Conservation (phyloP, 2,113 vertebrate species). For the Pterocles gutturalis region DNA sequence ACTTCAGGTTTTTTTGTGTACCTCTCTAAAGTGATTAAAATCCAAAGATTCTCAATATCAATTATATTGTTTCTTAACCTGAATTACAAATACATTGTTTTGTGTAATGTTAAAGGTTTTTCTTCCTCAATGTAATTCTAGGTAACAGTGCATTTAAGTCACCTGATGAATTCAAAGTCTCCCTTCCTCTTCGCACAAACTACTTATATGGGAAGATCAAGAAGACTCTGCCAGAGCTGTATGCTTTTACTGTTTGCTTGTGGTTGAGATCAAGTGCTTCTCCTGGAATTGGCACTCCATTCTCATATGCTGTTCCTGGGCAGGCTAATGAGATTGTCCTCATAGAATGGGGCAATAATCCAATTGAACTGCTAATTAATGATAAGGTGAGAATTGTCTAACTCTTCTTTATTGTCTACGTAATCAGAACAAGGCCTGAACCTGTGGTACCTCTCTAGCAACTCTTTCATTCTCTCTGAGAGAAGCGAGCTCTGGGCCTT, state of each 20-base stretch:
- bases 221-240: conserved; percentile 96
- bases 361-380: conserved; percentile 95
- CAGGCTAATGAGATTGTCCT: conserved; percentile 98
- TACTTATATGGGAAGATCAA: conserved; percentile 96
- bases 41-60: background rate
- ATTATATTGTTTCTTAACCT: background rate
- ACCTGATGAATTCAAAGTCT: conserved; percentile 95
- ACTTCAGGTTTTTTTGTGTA: background rate
- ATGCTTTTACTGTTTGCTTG: conserved; percentile 96
- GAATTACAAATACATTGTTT: background rate
- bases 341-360: conserved; percentile 98
- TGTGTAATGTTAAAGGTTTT: background rate
- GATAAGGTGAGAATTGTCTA: conserved; percentile 85
- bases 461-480: background rate
- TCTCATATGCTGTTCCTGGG: conserved; percentile 94
- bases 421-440: background rate
- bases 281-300: conserved; percentile 94
- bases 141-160: conserved; percentile 95
- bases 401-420: accelerated
- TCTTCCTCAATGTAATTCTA: conserved; percentile 41
- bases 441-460: background rate
- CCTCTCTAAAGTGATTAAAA: background rate
- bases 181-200: conserved; percentile 94
- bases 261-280: conserved; percentile 95
- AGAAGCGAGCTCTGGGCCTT: background rate